Percentiles rank a stretch among this genome's conserved stretches.
phyloP scores from a whole-genome alignment of 1,140 invertebrate genomes.

The Plodia interpunctella region DNA sequence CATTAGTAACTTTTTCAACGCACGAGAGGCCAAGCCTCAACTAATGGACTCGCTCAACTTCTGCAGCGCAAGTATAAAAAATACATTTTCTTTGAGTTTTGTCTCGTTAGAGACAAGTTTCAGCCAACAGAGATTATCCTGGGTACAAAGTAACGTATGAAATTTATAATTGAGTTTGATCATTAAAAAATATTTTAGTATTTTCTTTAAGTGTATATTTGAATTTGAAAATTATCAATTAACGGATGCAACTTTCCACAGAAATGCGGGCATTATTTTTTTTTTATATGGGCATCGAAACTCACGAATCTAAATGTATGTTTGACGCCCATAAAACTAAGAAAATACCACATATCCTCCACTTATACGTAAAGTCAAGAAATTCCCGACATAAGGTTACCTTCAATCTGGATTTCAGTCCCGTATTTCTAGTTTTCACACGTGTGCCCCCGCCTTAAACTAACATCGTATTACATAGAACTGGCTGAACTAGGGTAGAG shows the following conservation, averaged over 20 bases:
- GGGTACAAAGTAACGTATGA: not conserved
- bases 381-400: not conserved
- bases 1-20: slow-evolving; percentile 4
- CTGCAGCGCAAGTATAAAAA: slow-evolving; percentile 3
- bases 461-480: not conserved
- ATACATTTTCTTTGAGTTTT: slow-evolving; percentile 3
- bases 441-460: not conserved
- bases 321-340: too few relatives aligned
- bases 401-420: not conserved
- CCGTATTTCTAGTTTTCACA: not conserved
- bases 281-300: too few relatives aligned
- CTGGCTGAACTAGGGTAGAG: too few relatives aligned
- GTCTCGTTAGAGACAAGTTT: slow-evolving; percentile 3
- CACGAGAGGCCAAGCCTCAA: not conserved
- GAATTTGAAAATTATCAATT: too few relatives aligned
- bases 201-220: too few relatives aligned
- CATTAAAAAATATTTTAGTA: too few relatives aligned
- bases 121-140: not conserved
- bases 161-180: too few relatives aligned
- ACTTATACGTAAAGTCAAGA: too few relatives aligned
- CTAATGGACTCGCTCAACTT: slow-evolving; percentile 3
- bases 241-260: too few relatives aligned
- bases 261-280: too few relatives aligned
- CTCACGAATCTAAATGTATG: too few relatives aligned
- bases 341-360: too few relatives aligned